Evolutionary conservation across 2,797 vertebrate genomes (phyloP).

Genomic region (Amphiprion clarkii): DNA sequence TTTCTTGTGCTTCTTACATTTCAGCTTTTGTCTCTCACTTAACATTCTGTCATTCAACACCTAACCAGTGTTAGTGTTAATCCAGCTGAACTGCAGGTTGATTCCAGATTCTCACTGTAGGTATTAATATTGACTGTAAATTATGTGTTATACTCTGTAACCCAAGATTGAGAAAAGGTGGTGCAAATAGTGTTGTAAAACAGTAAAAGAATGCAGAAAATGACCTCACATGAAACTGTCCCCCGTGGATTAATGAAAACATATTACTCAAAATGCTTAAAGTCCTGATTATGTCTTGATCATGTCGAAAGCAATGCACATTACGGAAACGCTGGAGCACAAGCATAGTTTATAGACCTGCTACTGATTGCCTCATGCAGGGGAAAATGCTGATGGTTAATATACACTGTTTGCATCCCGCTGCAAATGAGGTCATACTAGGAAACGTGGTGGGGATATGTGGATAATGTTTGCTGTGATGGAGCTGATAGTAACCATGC

Average conservation of each 20-base stretch:
- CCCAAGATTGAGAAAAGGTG: neutral
- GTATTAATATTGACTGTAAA: neutral
- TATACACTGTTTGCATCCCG: conserved; percentile 55
- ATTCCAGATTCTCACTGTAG: too few relatives aligned
- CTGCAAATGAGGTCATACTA: conserved; percentile 71
- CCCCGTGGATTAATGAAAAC: neutral
- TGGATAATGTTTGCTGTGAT: conserved; percentile 54
- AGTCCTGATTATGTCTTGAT: neutral
- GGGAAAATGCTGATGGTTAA: conserved; percentile 48
- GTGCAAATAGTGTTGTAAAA: neutral
- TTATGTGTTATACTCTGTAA: neutral
- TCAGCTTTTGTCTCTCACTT: neutral
- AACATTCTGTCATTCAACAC: conserved; percentile 18
- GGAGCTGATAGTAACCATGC: conserved; percentile 59
- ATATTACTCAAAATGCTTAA: neutral
- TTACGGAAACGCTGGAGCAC: neutral
- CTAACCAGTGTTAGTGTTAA: neutral
- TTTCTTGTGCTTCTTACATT: conserved; percentile 3
- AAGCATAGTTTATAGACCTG: neutral
- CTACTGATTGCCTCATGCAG: conserved; percentile 39
- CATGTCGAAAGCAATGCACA: neutral
- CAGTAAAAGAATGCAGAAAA: neutral
- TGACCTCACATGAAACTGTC: neutral
- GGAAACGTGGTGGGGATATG: conserved; percentile 64
- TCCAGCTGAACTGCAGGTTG: neutral